These are phyloP conservation scores for Cataglyphis albicans DNA, from an alignment of 2,888 invertebrate genomes.

Conservation along the genomic window DNA sequence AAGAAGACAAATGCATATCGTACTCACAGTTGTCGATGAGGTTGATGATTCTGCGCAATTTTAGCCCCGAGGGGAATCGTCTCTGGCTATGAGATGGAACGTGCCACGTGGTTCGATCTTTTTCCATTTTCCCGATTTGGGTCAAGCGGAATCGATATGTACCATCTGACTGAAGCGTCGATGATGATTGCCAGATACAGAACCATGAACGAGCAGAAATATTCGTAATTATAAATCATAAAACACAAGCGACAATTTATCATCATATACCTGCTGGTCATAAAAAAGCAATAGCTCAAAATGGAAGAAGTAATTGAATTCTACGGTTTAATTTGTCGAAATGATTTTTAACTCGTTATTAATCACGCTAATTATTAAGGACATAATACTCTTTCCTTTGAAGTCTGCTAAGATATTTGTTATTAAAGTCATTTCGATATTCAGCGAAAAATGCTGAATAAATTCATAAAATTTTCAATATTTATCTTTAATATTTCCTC, in stretches of 20 bases:
- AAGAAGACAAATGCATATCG: constrained; percentile 22
- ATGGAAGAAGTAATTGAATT: constrained; percentile 28
- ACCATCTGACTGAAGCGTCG: constrained; percentile 46
- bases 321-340: constrained; percentile 8
- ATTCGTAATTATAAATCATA: constrained; percentile 34
- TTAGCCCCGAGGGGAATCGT: constrained; percentile 50
- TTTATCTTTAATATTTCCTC: neutral
- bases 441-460: neutral
- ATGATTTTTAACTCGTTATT: neutral
- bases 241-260: constrained; percentile 10
- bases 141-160: constrained; percentile 53
- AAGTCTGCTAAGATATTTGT: neutral
- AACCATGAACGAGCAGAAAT: neutral
- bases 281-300: constrained; percentile 9
- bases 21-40: constrained; percentile 15
- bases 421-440: neutral
- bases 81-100: constrained; percentile 31
- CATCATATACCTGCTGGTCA: neutral
- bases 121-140: constrained; percentile 40
- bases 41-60: constrained; percentile 52
- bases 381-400: neutral
- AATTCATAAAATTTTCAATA: neutral
- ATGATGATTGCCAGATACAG: constrained; percentile 12
- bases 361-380: neutral
- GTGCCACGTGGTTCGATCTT: constrained; percentile 39